Conservation (phyloP, 2,797 vertebrate genomes). For the Microchirus variegatus region DNA sequence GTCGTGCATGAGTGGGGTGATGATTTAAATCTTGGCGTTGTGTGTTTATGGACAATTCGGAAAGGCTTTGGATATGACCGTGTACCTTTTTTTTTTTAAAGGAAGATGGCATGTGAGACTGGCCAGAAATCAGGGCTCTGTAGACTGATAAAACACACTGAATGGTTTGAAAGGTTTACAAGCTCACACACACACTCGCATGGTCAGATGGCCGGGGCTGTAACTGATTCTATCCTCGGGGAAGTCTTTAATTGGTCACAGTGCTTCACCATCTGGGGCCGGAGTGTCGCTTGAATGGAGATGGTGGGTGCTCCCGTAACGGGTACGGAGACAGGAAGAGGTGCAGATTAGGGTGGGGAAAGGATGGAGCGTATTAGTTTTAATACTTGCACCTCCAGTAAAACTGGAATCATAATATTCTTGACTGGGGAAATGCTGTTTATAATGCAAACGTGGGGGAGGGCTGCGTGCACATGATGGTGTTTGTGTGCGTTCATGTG, state of each 20-base stretch:
- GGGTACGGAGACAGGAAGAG: constrained; percentile 13
- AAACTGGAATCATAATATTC: constrained; percentile 55
- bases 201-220: constrained; percentile 79
- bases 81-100: constrained; percentile 29
- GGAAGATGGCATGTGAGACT: constrained; percentile 16
- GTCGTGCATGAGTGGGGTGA: constrained; percentile 33
- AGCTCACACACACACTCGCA: constrained; percentile 23
- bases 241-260: constrained; percentile 84
- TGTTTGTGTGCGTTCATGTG: constrained; percentile 12
- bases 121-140: constrained; percentile 54
- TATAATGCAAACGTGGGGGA: constrained; percentile 33
- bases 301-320: constrained; percentile 54
- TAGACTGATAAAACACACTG: constrained; percentile 65
- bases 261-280: constrained; percentile 82
- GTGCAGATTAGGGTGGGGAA: constrained; percentile 42
- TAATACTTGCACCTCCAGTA: constrained; percentile 56
- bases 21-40: constrained; percentile 25
- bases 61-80: constrained; percentile 22
- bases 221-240: constrained; percentile 77
- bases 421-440: constrained; percentile 63
- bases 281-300: constrained; percentile 57
- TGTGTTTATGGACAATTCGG: constrained; percentile 18
- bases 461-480: constrained; percentile 18
- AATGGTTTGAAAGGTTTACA: constrained; percentile 49
- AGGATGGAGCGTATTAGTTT: constrained; percentile 62